phyloP scores from a whole-genome alignment of 2,113 vertebrate genomes.

The Spea bombifrons region DNA sequence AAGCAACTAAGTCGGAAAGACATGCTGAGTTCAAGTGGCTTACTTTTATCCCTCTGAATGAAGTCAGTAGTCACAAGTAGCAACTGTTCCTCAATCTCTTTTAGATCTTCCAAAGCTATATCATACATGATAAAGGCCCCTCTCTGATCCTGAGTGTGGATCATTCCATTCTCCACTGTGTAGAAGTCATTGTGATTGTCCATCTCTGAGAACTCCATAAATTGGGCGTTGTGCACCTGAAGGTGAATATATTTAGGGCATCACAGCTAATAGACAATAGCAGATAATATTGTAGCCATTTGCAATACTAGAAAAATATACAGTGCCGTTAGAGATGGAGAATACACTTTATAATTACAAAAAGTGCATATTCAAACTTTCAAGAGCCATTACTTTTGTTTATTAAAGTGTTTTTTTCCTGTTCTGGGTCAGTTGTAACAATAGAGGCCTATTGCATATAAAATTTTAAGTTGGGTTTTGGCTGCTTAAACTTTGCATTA shows the following conservation, averaged over 20 bases:
- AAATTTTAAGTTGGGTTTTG: no score
- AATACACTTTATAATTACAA: no score
- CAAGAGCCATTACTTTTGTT: no score
- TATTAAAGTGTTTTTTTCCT: no score
- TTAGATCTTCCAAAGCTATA: constrained; percentile 64
- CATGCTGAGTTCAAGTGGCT: constrained; percentile 9
- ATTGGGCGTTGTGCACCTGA: constrained; percentile 61
- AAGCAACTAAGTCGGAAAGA: no score
- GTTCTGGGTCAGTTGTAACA: no score
- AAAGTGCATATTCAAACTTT: no score
- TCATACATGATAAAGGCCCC: constrained; percentile 64
- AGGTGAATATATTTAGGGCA: not conserved
- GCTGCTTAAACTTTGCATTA: no score
- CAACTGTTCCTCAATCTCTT: constrained; percentile 62
- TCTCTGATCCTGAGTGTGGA: constrained; percentile 67
- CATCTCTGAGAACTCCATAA: constrained; percentile 70
- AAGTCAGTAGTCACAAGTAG: constrained; percentile 66
- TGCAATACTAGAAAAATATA: no score
- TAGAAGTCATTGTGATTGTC: constrained; percentile 72
- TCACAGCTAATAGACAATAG: not conserved
- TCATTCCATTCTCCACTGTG: constrained; percentile 49
- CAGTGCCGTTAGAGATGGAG: no score
- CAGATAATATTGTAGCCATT: constrained; percentile 1
- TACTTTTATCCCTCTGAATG: constrained; percentile 60
- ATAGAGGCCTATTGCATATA: no score